Evolutionary conservation across 2,797 vertebrate genomes (phyloP), one percentile per base, ranked within the genome.

Genomic region (Ctenosaura bakeri): DNA sequence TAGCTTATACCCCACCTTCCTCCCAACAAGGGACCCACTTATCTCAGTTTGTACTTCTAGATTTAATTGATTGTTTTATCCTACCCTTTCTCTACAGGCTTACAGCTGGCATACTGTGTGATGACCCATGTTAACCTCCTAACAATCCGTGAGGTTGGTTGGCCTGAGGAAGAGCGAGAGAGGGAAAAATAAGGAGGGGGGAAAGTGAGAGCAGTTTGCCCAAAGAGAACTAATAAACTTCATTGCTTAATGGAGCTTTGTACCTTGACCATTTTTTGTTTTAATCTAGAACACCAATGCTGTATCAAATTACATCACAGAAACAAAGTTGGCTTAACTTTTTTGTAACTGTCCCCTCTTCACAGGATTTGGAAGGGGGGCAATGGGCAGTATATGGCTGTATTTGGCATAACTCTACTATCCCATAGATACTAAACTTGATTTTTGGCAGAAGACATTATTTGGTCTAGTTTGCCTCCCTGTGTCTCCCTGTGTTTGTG

Each of bases 161-260:
- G 38, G 54, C 7, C 1, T 38, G 84, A 16, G 14, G 42, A 18
- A 32, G n/a, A 62, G 20, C 3, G 13, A n/a, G 14, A 1, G 50
- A 35, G 29, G 6, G 56, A 6, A 32, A 20, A 52, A 24, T 20
- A 9, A 35, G 0, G 20, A 2, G 2, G n/a, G 4, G 13, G 1
- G 84, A 26, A 10, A 13, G 10, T 3, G 32, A 16, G 1, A 54
- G 4, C 18, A 29, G 9, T 29, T 69, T 69, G 1, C 29, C 38
- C 59, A 66, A 18, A 26, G 6, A 42, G 56, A 64, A 59, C 35
- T 10, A 42, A 4, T 29, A 66, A 50, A 42, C 42, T 50, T 50
- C 42, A 84, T 32, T 38, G 35, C 56, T 83, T 38, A 29, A 24
- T 29, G 22, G 59, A 66, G 24, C 29, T 66, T 42, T 66, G 59